phyloP scores from a whole-genome alignment of 2,113 vertebrate genomes.

The Larimichthys crocea region DNA sequence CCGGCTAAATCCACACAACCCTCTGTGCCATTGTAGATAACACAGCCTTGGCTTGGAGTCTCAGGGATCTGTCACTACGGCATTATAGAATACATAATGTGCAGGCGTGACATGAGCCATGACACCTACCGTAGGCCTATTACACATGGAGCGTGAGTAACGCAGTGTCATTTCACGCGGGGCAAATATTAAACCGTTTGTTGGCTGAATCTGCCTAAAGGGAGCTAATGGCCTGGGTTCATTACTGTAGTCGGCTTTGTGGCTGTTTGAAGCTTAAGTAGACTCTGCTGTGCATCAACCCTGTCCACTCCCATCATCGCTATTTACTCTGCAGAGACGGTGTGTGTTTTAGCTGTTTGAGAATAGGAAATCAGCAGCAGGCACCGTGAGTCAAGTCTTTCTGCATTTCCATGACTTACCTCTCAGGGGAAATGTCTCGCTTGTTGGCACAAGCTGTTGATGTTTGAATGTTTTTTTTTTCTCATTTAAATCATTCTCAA shows the following conservation, averaged over 20 bases:
- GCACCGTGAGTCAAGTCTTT: conserved; percentile 34
- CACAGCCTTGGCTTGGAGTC: conserved; percentile 51
- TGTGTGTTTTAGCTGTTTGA: conserved; percentile 28
- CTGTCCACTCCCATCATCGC: conserved; percentile 41
- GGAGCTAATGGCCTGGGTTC: conserved; percentile 40
- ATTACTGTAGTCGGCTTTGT: conserved; percentile 41
- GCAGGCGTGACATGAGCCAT: conserved; percentile 52
- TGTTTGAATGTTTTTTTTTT: conserved; percentile 7
- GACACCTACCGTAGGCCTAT: conserved; percentile 56
- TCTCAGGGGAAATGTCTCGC: conserved; percentile 22
- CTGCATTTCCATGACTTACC: conserved; percentile 28
- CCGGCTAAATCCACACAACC: conserved; percentile 57
- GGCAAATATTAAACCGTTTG: conserved; percentile 40
- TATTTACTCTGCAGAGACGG: conserved; percentile 36
- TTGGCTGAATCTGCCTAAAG: conserved; percentile 42
- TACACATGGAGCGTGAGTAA: conserved; percentile 37
- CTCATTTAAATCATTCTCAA: background rate
- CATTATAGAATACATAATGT: conserved; percentile 55
- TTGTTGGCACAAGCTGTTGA: background rate
- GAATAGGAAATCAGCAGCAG: conserved; percentile 28
- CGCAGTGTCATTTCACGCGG: conserved; percentile 31
- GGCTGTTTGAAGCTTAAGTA: conserved; percentile 18
- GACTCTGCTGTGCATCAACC: conserved; percentile 11
- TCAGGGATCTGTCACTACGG: conserved; percentile 49
- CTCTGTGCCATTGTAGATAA: conserved; percentile 70